A percentile compares a stretch with the other conserved stretches of the same genome.
phyloP scores from a whole-genome alignment of 2,888 invertebrate species.

The Drosophila niveifrons region DNA sequence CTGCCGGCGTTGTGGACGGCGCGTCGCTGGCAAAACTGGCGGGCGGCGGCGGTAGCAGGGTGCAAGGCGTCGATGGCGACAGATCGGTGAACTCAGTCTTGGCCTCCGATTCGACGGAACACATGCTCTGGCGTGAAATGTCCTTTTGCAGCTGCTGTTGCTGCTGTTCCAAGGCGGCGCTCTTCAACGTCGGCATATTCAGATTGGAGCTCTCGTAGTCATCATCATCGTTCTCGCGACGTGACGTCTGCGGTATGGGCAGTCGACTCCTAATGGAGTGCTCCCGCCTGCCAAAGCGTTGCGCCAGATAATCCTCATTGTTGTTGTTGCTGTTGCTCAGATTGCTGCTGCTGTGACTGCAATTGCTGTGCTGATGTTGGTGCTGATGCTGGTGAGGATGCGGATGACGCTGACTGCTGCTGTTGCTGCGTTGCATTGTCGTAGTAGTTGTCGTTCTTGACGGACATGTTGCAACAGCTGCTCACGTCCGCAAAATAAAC shows the following conservation, averaged over 20 bases:
- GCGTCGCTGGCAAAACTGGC: conserved; percentile 73
- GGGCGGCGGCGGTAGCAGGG: conserved; percentile 61
- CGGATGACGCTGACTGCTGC: conserved; percentile 45
- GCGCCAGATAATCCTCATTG: conserved; percentile 87
- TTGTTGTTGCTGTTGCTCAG: conserved; percentile 60
- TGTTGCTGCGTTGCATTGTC: conserved; percentile 81
- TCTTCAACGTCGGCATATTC: conserved; percentile 62
- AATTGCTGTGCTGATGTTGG: conserved; percentile 74
- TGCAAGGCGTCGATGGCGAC: conserved; percentile 85
- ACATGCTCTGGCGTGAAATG: conserved; percentile 85
- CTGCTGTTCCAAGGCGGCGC: conserved; percentile 63
- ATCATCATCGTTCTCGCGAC: conserved; percentile 83
- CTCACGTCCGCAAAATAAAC: conserved; percentile 95
- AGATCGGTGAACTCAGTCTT: conserved; percentile 86
- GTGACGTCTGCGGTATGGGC: conserved; percentile 86
- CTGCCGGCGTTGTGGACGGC: conserved; percentile 43
- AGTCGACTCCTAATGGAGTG: conserved; percentile 88
- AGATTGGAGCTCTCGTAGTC: conserved; percentile 83
- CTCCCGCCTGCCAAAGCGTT: conserved; percentile 87
- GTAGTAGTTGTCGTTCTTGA: conserved; percentile 86
- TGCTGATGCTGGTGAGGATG: conserved; percentile 55
- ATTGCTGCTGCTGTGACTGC: conserved; percentile 70
- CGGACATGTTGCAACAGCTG: conserved; percentile 92
- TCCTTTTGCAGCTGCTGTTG: conserved; percentile 83
- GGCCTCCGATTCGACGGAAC: conserved; percentile 85